These are phyloP conservation scores for Amblyopsis hoosieri DNA, from an alignment of 2,797 vertebrate species.

Conservation along the genomic window DNA sequence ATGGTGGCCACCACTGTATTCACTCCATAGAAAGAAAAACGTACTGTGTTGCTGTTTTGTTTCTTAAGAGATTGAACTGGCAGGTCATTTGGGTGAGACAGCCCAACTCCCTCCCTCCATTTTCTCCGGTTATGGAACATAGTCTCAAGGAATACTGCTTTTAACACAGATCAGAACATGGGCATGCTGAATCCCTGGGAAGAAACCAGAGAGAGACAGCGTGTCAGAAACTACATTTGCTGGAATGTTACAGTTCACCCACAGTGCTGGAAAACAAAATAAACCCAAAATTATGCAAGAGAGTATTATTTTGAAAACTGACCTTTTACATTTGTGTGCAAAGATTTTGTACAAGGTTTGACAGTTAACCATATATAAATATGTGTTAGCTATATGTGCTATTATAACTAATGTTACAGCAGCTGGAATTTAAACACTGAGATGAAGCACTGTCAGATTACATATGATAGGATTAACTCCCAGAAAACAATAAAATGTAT, in stretches of 20 bases:
- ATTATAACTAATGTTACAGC: too few relatives aligned
- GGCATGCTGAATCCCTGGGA: slow-evolving; percentile 96
- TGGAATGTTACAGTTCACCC: neutral
- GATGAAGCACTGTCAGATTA: too few relatives aligned
- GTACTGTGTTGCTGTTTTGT: slow-evolving; percentile 77
- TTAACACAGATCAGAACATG: slow-evolving; percentile 91
- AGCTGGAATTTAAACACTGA: too few relatives aligned
- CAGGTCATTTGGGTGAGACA: slow-evolving; percentile 50
- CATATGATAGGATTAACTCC: too few relatives aligned
- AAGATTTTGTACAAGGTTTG: too few relatives aligned
- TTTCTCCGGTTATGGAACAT: slow-evolving; percentile 48
- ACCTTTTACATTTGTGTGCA: too few relatives aligned
- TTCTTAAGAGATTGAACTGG: slow-evolving; percentile 63
- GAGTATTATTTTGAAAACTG: too few relatives aligned
- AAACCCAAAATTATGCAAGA: neutral
- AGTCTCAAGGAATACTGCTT: slow-evolving; percentile 32
- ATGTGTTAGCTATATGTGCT: too few relatives aligned
- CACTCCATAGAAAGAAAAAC: slow-evolving; percentile 53
- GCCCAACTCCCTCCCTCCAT: slow-evolving; percentile 22
- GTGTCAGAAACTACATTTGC: slow-evolving; percentile 4
- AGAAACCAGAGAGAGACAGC: slow-evolving; percentile 32
- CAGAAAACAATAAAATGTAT: too few relatives aligned
- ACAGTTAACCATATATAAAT: too few relatives aligned
- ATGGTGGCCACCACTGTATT: slow-evolving; percentile 27
- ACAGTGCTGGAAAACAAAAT: neutral